These are phyloP conservation scores for Fratercula arctica DNA, from an alignment of 2,797 vertebrate genomes.

Conservation along the genomic window DNA sequence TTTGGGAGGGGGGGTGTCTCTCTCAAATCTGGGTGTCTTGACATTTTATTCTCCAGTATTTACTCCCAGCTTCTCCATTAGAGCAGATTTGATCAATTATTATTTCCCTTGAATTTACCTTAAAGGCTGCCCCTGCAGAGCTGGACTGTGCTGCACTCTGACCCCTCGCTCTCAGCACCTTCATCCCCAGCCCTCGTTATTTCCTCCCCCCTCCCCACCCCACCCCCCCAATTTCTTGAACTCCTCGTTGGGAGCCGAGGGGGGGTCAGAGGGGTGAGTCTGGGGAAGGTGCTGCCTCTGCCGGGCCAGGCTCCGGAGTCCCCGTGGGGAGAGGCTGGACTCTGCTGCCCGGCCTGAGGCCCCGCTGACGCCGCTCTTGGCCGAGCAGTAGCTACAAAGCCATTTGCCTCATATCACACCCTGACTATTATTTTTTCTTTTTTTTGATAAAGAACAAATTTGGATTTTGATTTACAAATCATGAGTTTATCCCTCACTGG, in stretches of 20 bases:
- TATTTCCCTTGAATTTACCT: constrained; percentile 23
- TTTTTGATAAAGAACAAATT: constrained; percentile 65
- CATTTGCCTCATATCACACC: constrained; percentile 46
- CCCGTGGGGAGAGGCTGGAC: background rate
- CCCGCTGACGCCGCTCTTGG: background rate
- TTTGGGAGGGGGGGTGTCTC: constrained; percentile 7
- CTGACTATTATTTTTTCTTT: background rate
- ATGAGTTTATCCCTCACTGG: constrained; percentile 74
- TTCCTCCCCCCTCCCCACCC: background rate
- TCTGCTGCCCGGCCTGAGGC: background rate
- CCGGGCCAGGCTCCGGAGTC: background rate
- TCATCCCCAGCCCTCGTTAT: background rate
- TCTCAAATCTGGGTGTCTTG: constrained; percentile 37
- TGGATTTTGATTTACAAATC: constrained; percentile 73
- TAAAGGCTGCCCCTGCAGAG: background rate
- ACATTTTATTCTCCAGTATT: constrained; percentile 59
- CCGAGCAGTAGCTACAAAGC: constrained; percentile 40
- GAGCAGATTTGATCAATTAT: constrained; percentile 61
- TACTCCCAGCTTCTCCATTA: constrained; percentile 41
- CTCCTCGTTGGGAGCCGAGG: background rate
- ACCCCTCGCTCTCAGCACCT: background rate
- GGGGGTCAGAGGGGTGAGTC: background rate
- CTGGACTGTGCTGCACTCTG: background rate
- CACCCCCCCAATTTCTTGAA: background rate
- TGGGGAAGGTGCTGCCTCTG: background rate